Percentiles rank a stretch among this genome's conserved stretches.
Conservation (phyloP, 2,888 invertebrate genomes). For the Spisula subtruncata region DNA sequence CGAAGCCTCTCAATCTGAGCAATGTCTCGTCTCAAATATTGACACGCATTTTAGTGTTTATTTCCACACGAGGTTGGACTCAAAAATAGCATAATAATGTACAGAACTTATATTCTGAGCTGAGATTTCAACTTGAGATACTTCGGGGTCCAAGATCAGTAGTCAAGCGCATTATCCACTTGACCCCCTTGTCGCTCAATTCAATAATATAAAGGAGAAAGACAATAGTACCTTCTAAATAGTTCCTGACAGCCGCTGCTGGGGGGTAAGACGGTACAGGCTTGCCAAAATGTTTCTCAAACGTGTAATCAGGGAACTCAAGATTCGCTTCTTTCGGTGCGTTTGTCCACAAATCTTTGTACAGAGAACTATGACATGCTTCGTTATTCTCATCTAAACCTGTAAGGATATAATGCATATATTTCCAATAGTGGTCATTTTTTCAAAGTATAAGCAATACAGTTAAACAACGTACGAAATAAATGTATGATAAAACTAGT, state of each 20-base stretch:
- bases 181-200: background rate
- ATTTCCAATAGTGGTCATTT: background rate
- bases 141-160: background rate
- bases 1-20: too few species aligned
- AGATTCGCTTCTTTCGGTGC: constrained; percentile 28
- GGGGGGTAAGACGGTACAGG: constrained; percentile 22
- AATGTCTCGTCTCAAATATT: too few species aligned
- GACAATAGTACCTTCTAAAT: constrained; percentile 36
- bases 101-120: too few species aligned
- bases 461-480: background rate
- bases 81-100: too few species aligned
- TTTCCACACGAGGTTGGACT: too few species aligned
- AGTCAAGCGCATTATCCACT: background rate
- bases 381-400: constrained; percentile 44
- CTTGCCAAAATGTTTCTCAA: constrained; percentile 23
- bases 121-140: background rate
- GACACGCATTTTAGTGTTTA: too few species aligned
- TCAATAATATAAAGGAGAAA: too few species aligned
- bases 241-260: background rate
- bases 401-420: background rate
- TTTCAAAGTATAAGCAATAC: background rate
- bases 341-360: constrained; percentile 34
- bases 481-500: background rate
- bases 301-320: constrained; percentile 28
- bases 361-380: constrained; percentile 32